A percentile compares a stretch with the other conserved stretches of the same genome.
Evolutionary conservation across 2,888 invertebrate species (phyloP).

Genomic region (Brachypalpus laphriformis): DNA sequence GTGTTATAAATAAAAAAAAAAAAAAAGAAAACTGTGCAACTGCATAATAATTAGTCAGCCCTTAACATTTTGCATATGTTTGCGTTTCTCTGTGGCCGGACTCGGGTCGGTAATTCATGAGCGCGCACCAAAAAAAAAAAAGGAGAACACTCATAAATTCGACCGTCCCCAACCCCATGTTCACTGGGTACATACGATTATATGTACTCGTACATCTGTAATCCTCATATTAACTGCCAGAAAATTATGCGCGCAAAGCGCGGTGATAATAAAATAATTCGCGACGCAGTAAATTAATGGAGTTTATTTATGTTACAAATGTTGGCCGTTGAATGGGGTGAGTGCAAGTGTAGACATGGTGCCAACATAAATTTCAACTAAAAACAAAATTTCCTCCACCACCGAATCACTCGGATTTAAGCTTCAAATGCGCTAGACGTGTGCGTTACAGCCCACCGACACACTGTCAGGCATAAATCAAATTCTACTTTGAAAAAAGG

Average conservation of each 20-base stretch:
- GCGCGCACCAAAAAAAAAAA: neutral
- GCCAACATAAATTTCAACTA: neutral
- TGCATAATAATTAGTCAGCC: neutral
- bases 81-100: neutral
- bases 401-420: neutral
- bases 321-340: no score
- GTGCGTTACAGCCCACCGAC: neutral
- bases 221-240: constrained; percentile 45
- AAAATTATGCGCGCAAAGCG: constrained; percentile 43
- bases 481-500: neutral
- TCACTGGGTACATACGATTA: constrained; percentile 17
- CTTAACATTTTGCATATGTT: constrained; percentile 30
- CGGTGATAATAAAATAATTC: constrained; percentile 51
- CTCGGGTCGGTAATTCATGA: constrained; percentile 21
- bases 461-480: constrained; percentile 19
- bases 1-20: no score
- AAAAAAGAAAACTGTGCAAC: neutral
- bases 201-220: constrained; percentile 33
- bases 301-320: constrained; percentile 43
- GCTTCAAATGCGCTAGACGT: constrained; percentile 6
- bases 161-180: neutral
- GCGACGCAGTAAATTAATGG: constrained; percentile 45
- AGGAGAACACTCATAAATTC: constrained; percentile 13
- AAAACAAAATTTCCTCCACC: neutral
- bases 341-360: neutral